Percentiles rank a stretch among this genome's conserved stretches.
These are phyloP conservation scores for Sesia apiformis DNA, from an alignment of 2,888 invertebrate genomes.

Conservation along the genomic window DNA sequence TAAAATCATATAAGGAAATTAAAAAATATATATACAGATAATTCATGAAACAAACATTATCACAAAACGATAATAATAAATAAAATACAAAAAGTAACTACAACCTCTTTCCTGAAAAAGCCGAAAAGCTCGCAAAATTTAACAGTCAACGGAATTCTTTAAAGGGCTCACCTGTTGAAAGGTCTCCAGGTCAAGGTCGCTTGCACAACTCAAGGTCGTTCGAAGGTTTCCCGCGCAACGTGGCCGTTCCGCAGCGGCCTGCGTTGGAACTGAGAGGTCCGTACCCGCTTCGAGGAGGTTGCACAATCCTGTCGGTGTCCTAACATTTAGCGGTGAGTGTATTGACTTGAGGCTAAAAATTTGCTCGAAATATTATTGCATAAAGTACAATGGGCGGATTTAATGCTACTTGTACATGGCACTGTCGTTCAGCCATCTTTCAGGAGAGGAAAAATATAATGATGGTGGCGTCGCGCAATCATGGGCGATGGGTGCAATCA, in stretches of 20 bases:
- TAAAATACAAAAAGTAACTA: background rate
- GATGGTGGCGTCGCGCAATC: no score
- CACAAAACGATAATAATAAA: background rate
- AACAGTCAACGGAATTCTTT: background rate
- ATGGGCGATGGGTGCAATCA: no score
- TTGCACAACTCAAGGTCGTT: slow-evolving; percentile 47
- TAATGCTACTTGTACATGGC: no score
- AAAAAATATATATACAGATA: background rate
- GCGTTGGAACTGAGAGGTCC: slow-evolving; percentile 52
- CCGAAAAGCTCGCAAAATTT: no score
- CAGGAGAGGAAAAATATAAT: no score
- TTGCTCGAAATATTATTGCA: background rate
- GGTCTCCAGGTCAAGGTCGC: slow-evolving; percentile 41
- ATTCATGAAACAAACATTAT: no score
- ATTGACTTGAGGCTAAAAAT: slow-evolving; percentile 12
- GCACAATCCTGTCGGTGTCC: slow-evolving; percentile 61
- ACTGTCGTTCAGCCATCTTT: no score
- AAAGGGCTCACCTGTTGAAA: background rate
- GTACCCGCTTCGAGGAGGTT: slow-evolving; percentile 29
- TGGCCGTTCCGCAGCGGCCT: slow-evolving; percentile 43
- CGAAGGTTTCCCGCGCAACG: slow-evolving; percentile 43
- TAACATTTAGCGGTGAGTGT: slow-evolving; percentile 52
- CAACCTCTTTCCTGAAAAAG: no score
- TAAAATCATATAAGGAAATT: background rate
- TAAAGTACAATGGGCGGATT: no score